Base-by-base conservation (phyloP, 35 echinoderm and acorn worm species). In the Heliocidaris tuberculata region DNA sequence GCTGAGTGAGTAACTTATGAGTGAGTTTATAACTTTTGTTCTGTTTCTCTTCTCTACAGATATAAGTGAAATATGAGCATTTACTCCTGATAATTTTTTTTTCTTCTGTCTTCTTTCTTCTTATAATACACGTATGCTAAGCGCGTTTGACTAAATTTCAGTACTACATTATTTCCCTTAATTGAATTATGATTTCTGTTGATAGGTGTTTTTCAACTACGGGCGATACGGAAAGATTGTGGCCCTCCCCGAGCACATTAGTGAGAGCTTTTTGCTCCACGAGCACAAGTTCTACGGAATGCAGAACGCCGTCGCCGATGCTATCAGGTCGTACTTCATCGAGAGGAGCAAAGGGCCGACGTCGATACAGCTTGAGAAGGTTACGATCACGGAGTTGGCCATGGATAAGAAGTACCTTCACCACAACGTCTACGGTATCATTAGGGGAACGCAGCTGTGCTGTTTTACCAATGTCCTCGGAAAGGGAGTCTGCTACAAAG, bases 271-370 rank as follows among this genome's bases (percentile, higher is more conserved):
- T 54, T 49, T 98, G 3, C 35, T 94, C 12, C 93, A 95, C 7
- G 97, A 98, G 86, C 95, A 95, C 31, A 92, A 93, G 85, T 98
- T 97, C 48, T 98, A 98, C 96, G 94, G 92, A 90, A 95, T 98
- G 94, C 31, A 90, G 60, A 56, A 94, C n/a, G 85, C 88, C 35
- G 32, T 96, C 13, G 16, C 91, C 17, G 24, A 70, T 54, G 96
- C 92, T 30, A 48, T 95, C 27, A 93, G 32, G 19, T 31, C 94
- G 5, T 98, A 94, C 85, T 98, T 96, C 56, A 93, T 94, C 16
- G 97, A 93, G 49, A 95, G 65, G 86, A 94, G 95, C 32, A 93
- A 93, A 70, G 95, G 95, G 13, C 97, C 97, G 8, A 93, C 27
- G 32, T 94, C 94, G 17, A 95, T 98, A 16, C 59, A 97, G 49